Conservation (phyloP, 2,113 vertebrate genomes). For the Dinomys branickii region DNA sequence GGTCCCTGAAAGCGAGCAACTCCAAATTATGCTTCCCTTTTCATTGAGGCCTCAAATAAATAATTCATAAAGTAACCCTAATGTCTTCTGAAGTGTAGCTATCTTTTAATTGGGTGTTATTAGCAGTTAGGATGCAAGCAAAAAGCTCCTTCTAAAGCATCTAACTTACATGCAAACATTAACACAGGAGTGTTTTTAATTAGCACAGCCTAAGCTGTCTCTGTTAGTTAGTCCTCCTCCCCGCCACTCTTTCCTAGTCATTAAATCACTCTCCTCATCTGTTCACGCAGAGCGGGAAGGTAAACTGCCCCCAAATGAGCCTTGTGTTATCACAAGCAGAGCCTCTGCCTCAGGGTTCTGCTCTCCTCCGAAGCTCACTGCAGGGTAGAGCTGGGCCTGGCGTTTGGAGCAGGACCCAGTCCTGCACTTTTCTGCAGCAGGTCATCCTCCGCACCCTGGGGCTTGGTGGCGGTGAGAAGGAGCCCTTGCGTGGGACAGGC, state of each 20-base stretch:
- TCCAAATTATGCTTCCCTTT: not conserved
- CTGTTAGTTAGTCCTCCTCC: not conserved
- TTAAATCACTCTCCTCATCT: not conserved
- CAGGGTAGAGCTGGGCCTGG: not conserved
- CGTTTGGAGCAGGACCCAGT: not conserved
- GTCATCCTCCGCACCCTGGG: not conserved
- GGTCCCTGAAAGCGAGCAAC: not conserved
- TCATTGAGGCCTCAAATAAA: constrained; percentile 26
- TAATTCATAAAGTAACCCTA: constrained; percentile 25
- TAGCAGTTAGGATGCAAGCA: not conserved
- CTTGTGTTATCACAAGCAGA: not conserved
- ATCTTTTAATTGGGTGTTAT: not conserved
- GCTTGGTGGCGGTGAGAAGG: not conserved
- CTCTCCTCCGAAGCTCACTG: not conserved
- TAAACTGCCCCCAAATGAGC: not conserved
- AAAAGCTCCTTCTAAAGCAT: not conserved
- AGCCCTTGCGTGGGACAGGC: not conserved
- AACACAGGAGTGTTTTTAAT: not conserved
- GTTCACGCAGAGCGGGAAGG: not conserved
- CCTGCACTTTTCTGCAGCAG: not conserved
- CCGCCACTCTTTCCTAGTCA: not conserved
- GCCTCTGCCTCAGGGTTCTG: not conserved
- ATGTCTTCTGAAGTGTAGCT: constrained; percentile 22
- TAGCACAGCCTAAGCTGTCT: not conserved
- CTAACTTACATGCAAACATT: constrained; percentile 15